Base-by-base conservation (phyloP, 2,113 vertebrate genomes). In the Elephantulus edwardii region DNA sequence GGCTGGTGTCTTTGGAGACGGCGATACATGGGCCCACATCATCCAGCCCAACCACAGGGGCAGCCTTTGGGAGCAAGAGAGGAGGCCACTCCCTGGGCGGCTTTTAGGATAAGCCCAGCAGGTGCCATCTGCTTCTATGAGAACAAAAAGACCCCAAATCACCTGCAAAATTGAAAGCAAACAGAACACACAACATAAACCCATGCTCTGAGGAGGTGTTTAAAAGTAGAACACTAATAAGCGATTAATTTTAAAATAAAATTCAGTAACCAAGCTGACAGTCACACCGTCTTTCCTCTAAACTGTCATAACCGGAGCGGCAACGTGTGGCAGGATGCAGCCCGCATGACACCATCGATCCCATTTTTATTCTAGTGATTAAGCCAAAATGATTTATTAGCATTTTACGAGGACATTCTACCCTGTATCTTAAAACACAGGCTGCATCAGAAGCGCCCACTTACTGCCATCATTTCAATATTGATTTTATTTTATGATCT, bases 331-430 rank as follows among this genome's bases (percentile, higher is more conserved):
- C 88, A 86, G 94, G 88, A 22, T 14, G n/a, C 83, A 83, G 38
- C 44, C 93, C 28, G 19, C 81, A 33, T 82, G 56, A 70, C 0
- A 0, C 17, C n/a, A 40, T 80, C 89, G 89, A 83, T 94, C 91
- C 91, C 68, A 71, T 40, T 93, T 17, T 90, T 85, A 83, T 79
- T 48, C 17, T 83, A 64, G 83, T 81, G 13, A 95, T 93, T 95
- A 95, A 94, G 91, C 42, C 33, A 0, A 71, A 87, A 94, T 91
- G 84, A 89, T 89, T 93, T 60, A 94, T 90, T 78, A 56, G 44
- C 38, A 26, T 62, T 84, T 35, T 2, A 28, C 1, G 87, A 81
- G 42, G 79, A 38, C 33, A 30, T 46, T 35, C 79, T 78, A 75
- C 0, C 50, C 76, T 0, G 1, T 62, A 52, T 92, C 74, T 91